These are phyloP conservation scores for Cladopsammia gracilis DNA, from an alignment of 64 coral and sea anemone species.

Conservation along the genomic window DNA sequence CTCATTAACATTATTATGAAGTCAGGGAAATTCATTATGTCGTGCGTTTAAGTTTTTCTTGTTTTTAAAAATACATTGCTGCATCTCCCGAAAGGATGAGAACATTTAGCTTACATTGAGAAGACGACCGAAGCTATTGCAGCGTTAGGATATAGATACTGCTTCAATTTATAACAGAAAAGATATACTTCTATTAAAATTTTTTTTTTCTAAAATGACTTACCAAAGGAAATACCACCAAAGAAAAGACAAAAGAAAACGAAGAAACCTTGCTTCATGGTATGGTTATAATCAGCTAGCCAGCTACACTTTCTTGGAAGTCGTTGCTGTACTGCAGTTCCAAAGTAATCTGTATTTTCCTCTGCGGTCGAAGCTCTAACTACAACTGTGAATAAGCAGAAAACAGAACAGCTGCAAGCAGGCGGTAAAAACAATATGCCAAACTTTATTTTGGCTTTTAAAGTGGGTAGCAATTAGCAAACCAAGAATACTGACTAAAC, in stretches of 20 bases:
- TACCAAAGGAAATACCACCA: background rate
- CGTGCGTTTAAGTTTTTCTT: too few relatives aligned
- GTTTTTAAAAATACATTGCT: too few relatives aligned
- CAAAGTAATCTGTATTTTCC: background rate
- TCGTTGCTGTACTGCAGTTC: background rate
- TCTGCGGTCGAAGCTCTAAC: background rate
- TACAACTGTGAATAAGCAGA: background rate
- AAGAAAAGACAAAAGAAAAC: background rate
- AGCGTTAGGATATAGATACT: background rate
- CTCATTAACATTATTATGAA: too few relatives aligned
- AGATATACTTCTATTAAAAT: background rate
- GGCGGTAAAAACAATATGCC: too few relatives aligned
- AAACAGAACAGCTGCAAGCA: slow-evolving; percentile 17
- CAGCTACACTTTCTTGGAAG: background rate
- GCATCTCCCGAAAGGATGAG: too few relatives aligned
- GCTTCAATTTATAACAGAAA: background rate
- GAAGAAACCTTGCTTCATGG: background rate
- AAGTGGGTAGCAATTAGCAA: background rate
- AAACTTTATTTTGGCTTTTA: background rate
- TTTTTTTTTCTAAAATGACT: background rate
- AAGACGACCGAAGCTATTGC: too few relatives aligned
- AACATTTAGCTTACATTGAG: too few relatives aligned
- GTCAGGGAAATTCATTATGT: too few relatives aligned
- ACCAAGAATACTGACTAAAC: background rate
- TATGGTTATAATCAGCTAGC: background rate